These are phyloP conservation scores for Drosophila percnosoma DNA, from an alignment of 2,888 invertebrate genomes.

Conservation along the genomic window DNA sequence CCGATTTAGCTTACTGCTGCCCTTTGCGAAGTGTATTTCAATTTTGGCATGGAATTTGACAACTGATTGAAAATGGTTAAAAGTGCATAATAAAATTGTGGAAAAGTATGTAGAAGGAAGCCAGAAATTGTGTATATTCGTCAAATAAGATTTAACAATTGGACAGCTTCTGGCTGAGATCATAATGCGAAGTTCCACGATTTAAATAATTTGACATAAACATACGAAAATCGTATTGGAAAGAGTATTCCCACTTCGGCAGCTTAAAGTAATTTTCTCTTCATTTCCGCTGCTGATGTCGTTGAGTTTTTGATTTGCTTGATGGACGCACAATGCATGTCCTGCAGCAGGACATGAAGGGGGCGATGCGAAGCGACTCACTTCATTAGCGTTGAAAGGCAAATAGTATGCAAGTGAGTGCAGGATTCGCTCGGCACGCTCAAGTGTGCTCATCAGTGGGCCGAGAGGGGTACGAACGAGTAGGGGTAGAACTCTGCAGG, in stretches of 20 bases:
- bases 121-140: not conserved
- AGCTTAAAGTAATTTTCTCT: too few relatives aligned
- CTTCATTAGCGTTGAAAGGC: slow-evolving; percentile 63
- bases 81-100: not conserved
- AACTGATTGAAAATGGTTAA: not conserved
- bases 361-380: slow-evolving; percentile 17
- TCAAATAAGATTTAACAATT: not conserved
- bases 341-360: slow-evolving; percentile 60
- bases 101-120: not conserved
- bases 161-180: not conserved
- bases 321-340: slow-evolving; percentile 72
- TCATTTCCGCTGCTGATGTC: not conserved
- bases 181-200: not conserved
- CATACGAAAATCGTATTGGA: not conserved
- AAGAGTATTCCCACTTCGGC: slow-evolving; percentile 37
- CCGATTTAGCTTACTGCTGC: not conserved
- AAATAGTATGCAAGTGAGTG: slow-evolving; percentile 59
- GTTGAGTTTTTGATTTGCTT: slow-evolving; percentile 57
- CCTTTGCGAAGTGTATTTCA: not conserved
- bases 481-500: slow-evolving; percentile 1
- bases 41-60: not conserved
- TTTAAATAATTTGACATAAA: not conserved
- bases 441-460: slow-evolving; percentile 73
- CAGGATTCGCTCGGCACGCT: slow-evolving; percentile 49
- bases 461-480: slow-evolving; percentile 15